Percentiles rank a stretch among this genome's conserved stretches.
Conservation (phyloP, 2,888 invertebrate species). For the Epinotia bilunana region DNA sequence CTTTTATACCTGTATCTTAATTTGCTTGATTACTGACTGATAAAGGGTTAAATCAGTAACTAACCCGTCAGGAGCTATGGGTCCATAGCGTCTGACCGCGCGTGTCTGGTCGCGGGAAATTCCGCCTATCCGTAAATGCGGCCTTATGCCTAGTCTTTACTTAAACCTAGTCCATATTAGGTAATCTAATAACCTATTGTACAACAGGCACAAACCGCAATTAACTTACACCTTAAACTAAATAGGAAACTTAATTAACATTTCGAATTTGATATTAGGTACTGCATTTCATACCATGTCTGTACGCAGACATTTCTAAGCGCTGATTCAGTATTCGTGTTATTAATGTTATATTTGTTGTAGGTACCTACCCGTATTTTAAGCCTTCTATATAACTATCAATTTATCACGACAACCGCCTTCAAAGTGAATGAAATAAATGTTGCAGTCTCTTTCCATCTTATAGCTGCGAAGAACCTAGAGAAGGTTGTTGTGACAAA, state of each 20-base stretch:
- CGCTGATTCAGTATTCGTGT: background rate
- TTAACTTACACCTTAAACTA: conserved; percentile 34
- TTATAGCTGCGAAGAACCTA: no score
- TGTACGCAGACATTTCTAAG: background rate
- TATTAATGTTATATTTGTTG: background rate
- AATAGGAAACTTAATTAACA: conserved; percentile 38
- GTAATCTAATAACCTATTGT: conserved; percentile 33
- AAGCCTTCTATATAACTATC: no score
- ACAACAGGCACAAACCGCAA: conserved; percentile 34
- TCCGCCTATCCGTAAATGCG: background rate
- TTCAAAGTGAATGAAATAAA: no score
- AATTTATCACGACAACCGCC: no score
- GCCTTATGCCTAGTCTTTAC: conserved; percentile 3
- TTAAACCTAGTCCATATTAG: conserved; percentile 23
- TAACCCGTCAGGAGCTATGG: no score
- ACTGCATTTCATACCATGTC: conserved; percentile 20
- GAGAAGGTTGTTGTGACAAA: no score
- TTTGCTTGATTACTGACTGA: no score
- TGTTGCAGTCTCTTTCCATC: no score
- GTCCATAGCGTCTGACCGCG: no score
- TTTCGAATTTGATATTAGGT: background rate
- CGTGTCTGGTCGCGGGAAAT: background rate
- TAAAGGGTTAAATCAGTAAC: no score
- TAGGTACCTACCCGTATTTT: no score
- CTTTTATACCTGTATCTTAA: no score